phyloP scores from a whole-genome alignment of 2,113 vertebrate species.

The Pelmatolapia mariae region DNA sequence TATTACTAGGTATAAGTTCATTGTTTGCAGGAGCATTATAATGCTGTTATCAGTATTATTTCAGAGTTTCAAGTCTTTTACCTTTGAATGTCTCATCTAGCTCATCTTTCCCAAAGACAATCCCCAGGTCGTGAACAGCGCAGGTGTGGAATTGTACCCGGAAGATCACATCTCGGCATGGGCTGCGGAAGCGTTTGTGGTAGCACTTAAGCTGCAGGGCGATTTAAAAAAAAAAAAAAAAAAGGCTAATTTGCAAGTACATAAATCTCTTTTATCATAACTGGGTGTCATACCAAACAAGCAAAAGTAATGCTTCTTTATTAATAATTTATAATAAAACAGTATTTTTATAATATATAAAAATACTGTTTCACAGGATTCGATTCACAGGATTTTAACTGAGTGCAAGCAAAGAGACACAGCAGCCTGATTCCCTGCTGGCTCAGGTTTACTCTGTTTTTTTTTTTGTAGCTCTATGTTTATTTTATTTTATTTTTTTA shows the following conservation, averaged over 20 bases:
- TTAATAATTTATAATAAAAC: not conserved
- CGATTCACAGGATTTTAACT: not conserved
- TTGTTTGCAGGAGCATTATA: not conserved
- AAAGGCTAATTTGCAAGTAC: not conserved
- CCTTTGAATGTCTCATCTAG: constrained; percentile 96
- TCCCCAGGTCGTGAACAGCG: constrained; percentile 88
- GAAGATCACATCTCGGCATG: constrained; percentile 90
- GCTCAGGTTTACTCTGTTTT: not conserved
- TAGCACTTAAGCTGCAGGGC: constrained; percentile 89
- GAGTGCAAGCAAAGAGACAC: not conserved
- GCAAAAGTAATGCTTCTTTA: not conserved
- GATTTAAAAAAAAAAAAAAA: not conserved
- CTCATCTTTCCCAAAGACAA: constrained; percentile 93
- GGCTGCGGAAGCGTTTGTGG: constrained; percentile 91
- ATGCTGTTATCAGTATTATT: not conserved
- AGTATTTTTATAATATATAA: not conserved
- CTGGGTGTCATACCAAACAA: not conserved
- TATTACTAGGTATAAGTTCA: not conserved
- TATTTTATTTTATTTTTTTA: not conserved
- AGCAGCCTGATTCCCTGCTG: not conserved
- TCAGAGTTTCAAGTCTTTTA: constrained; percentile 33
- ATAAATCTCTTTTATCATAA: not conserved
- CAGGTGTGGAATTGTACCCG: constrained; percentile 97
- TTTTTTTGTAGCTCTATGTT: not conserved
- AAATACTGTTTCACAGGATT: not conserved